These are phyloP conservation scores for Drosophila ercepeae DNA, from an alignment of 1,140 invertebrate genomes.

Conservation along the genomic window DNA sequence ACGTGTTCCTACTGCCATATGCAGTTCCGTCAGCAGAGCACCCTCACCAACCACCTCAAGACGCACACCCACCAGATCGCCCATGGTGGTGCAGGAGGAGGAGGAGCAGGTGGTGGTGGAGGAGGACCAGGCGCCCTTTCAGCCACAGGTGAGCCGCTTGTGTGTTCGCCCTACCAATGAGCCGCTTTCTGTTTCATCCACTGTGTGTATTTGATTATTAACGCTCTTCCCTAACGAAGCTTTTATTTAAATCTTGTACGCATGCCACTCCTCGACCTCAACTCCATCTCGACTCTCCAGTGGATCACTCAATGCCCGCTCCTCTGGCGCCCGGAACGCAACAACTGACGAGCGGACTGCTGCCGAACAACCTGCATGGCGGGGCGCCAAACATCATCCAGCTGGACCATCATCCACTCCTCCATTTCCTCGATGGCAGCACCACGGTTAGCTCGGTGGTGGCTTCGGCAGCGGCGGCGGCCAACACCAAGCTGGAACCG, in stretches of 20 bases:
- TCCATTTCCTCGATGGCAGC: conserved; percentile 80
- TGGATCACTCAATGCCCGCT: conserved; percentile 74
- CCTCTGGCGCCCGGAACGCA: conserved; percentile 65
- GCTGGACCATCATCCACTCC: conserved; percentile 77
- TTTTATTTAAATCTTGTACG: conserved; percentile 84
- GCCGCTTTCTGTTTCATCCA: conserved; percentile 77
- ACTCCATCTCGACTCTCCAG: conserved; percentile 42
- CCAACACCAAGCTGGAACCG: conserved; percentile 58
- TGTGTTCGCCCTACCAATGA: conserved; percentile 77
- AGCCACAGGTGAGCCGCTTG: conserved; percentile 63
- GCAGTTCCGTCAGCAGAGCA: conserved; percentile 82
- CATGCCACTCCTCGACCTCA: conserved; percentile 58
- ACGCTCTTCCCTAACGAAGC: conserved; percentile 83
- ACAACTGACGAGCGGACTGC: conserved; percentile 62
- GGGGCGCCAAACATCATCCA: conserved; percentile 68
- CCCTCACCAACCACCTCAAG: conserved; percentile 83
- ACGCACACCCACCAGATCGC: conserved; percentile 78
- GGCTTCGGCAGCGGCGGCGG: conserved; percentile 53
- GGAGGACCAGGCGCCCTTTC: conserved; percentile 33
- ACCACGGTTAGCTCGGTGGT: conserved; percentile 79
- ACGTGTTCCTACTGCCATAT: conserved; percentile 82
- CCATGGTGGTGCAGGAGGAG: conserved; percentile 27
- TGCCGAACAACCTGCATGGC: conserved; percentile 71
- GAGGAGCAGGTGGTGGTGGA: conserved; percentile 31
- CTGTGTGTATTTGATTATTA: conserved; percentile 81